Base-by-base conservation (phyloP, 2,797 vertebrate species). In the Menidia menidia region DNA sequence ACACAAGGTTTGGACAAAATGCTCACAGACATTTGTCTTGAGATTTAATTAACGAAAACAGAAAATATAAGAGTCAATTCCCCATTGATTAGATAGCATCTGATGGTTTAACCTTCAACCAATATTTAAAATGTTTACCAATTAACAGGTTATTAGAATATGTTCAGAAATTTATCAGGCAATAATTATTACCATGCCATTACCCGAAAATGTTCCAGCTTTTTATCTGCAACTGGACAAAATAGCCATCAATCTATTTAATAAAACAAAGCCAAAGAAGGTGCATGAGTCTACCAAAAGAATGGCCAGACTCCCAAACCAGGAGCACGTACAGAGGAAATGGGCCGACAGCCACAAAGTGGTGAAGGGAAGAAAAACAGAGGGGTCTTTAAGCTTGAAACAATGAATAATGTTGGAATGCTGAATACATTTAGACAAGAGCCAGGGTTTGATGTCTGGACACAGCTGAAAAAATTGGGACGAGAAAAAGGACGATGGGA, bases 241-340 rank as follows among this genome's bases (percentile, higher is more conserved):
- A 48, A 57, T 13, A 43, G 66, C 2, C 42, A 62, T 62, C 15
- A 5, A 39, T 76, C 6, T 41, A 64, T 54, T 39, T 51, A 60
- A 48, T 68, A 31, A 77, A 76, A 68, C 63, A 31, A 68, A 75
- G 53, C 31, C 43, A 67, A 8, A 73, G 60, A 65, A 50, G 18
- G 57, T 43, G 55, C 44, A 60, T 33, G 51, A 32, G 32, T 58
- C 57, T 54, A 80, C 55, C 51, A 67, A 80, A 85, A 82, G 69
- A 78, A 81, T 68, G 45, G 70, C 68, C 42, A 63, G 71, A 69
- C 66, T 81, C 65, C 45, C 71, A 74, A 82, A 83, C 45, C 60
- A 58, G 53, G 56, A 73, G 81, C 88, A 90, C 83, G 85, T 90
- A 90, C 78, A 56, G 67, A 91, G 92, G 91, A 94, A 93, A 89